Evolutionary conservation across 2,888 invertebrate species (phyloP).

Genomic region (Troglohyphantes excavatus): DNA sequence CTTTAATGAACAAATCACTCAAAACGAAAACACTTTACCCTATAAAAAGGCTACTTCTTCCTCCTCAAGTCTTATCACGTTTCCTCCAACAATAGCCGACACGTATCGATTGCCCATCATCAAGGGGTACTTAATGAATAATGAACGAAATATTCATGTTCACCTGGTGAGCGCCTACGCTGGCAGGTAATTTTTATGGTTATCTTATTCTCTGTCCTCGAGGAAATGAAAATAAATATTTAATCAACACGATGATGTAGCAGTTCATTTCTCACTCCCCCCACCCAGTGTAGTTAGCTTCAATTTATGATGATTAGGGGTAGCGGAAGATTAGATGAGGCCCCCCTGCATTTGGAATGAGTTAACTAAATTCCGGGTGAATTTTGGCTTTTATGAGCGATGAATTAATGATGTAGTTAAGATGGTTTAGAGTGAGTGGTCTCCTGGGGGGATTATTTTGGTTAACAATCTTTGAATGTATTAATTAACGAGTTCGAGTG

Average conservation of each 20-base stretch:
- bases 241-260: constrained; percentile 32
- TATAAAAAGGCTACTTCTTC: background rate
- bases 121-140: constrained; percentile 28
- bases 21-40: background rate
- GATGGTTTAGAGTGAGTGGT: background rate
- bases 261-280: constrained; percentile 40
- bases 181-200: constrained; percentile 39
- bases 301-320: constrained; percentile 42
- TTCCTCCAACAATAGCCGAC: constrained; percentile 27
- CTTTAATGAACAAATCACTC: background rate
- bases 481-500: too few species aligned
- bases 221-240: constrained; percentile 56
- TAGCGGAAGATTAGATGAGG: background rate
- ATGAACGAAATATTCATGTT: constrained; percentile 50
- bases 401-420: constrained; percentile 1
- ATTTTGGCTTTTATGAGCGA: background rate
- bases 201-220: constrained; percentile 7
- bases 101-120: constrained; percentile 16
- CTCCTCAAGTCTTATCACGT: background rate
- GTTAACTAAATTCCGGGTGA: background rate
- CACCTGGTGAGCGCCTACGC: constrained; percentile 7
- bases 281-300: constrained; percentile 15
- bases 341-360: background rate
- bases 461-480: background rate
- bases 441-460: background rate